Conservation (phyloP, 2,797 vertebrate genomes). For the Sciurus carolinensis region DNA sequence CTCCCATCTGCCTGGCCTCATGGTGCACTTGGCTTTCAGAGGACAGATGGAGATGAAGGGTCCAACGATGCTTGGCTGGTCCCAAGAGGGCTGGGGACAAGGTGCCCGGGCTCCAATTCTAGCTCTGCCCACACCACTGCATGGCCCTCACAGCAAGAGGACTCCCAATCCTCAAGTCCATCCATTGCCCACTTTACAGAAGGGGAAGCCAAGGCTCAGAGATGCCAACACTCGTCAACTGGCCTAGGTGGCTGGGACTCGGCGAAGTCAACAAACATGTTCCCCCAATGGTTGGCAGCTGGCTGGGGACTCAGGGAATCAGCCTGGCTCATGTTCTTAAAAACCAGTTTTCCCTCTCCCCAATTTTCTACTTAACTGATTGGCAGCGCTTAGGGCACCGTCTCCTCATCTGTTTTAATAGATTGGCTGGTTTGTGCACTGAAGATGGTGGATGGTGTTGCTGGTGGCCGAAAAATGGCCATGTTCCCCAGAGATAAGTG, state of each 20-base stretch:
- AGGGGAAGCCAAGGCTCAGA: not conserved
- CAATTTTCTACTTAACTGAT: too few species aligned
- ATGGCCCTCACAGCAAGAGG: not conserved
- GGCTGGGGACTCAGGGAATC: rapidly evolving
- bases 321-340: not conserved
- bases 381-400: not conserved
- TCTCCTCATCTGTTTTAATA: not conserved
- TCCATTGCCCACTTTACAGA: too few species aligned
- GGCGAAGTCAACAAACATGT: too few species aligned
- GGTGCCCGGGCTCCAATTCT: too few species aligned
- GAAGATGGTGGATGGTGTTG: too few species aligned
- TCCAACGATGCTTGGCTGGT: too few species aligned
- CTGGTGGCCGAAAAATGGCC: too few species aligned
- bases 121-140: too few species aligned
- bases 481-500: too few species aligned
- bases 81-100: too few species aligned
- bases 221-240: rapidly evolving
- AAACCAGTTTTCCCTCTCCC: rapidly evolving
- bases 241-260: rapidly evolving
- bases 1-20: rapidly evolving
- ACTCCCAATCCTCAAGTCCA: not conserved
- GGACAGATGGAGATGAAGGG: too few species aligned
- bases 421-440: not conserved
- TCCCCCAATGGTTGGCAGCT: not conserved
- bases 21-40: constrained; percentile 31